Percentiles rank a stretch among this genome's conserved stretches.
These are phyloP conservation scores for Danio jaintianensis DNA, from an alignment of 2,797 vertebrate genomes.

Conservation along the genomic window DNA sequence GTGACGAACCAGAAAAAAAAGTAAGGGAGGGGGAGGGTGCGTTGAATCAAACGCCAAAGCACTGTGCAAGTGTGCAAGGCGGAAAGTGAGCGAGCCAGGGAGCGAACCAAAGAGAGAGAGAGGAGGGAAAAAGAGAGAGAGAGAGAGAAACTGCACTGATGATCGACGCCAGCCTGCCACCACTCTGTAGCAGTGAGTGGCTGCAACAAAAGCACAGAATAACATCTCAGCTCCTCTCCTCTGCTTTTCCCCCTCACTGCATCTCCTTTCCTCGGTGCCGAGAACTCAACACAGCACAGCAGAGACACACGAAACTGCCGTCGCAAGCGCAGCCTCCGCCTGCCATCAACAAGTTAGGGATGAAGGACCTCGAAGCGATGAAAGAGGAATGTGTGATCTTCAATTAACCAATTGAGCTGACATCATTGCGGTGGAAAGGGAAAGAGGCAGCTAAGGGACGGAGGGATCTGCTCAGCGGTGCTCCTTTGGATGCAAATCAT, in stretches of 20 bases:
- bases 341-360: slow-evolving; percentile 98
- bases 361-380: slow-evolving; percentile 80
- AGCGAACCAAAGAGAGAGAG: slow-evolving; percentile 73
- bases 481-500: slow-evolving; percentile 78
- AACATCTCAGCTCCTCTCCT: slow-evolving; percentile 74
- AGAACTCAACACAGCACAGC: slow-evolving; percentile 92
- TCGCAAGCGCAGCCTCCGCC: slow-evolving; percentile 78
- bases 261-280: slow-evolving; percentile 89
- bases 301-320: slow-evolving; percentile 87
- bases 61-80: slow-evolving; percentile 71
- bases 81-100: slow-evolving; percentile 80
- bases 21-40: slow-evolving; percentile 66
- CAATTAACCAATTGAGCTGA: slow-evolving; percentile 85
- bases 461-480: slow-evolving; percentile 66
- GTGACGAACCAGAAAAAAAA: slow-evolving; percentile 74
- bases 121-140: slow-evolving; percentile 67
- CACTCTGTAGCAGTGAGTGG: slow-evolving; percentile 98
- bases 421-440: slow-evolving; percentile 75
- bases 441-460: slow-evolving; percentile 56
- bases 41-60: slow-evolving; percentile 76
- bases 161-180: slow-evolving; percentile 98
- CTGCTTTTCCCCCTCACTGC: slow-evolving; percentile 73
- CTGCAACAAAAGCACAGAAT: slow-evolving; percentile 95
- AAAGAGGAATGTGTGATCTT: slow-evolving; percentile 80
- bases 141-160: slow-evolving; percentile 95